These are phyloP conservation scores for Atlantisia rogersi DNA, from an alignment of 2,113 vertebrate species.

Conservation along the genomic window DNA sequence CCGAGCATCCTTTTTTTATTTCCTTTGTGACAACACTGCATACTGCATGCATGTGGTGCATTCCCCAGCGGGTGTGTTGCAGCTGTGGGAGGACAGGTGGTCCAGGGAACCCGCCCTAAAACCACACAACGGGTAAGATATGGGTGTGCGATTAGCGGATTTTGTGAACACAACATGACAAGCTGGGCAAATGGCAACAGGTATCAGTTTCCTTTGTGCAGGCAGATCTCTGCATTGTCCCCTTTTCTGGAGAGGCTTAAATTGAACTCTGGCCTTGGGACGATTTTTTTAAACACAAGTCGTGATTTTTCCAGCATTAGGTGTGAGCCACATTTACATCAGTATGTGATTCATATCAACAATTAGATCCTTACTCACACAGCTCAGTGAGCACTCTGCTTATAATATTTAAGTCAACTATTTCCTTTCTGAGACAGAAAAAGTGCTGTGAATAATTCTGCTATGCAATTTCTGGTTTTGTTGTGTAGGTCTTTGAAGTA, in stretches of 20 bases:
- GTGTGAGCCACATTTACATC: background rate
- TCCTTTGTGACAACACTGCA: background rate
- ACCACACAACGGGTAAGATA: background rate
- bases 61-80: background rate
- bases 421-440: background rate
- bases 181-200: background rate
- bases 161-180: background rate
- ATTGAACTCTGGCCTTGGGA: background rate
- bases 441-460: background rate
- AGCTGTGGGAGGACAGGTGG: background rate
- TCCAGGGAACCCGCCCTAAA: background rate
- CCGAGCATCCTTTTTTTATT: background rate
- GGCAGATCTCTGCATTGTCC: background rate
- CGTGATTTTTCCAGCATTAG: background rate
- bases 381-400: background rate
- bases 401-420: conserved; percentile 1
- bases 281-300: background rate
- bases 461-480: background rate
- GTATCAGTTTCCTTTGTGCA: background rate
- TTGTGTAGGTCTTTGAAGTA: background rate
- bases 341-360: background rate
- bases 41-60: background rate
- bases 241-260: background rate
- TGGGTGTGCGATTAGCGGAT: background rate
- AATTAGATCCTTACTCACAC: conserved; percentile 1